Evolutionary conservation across 2,888 invertebrate genomes (phyloP).

Genomic region (Andrena fulva): DNA sequence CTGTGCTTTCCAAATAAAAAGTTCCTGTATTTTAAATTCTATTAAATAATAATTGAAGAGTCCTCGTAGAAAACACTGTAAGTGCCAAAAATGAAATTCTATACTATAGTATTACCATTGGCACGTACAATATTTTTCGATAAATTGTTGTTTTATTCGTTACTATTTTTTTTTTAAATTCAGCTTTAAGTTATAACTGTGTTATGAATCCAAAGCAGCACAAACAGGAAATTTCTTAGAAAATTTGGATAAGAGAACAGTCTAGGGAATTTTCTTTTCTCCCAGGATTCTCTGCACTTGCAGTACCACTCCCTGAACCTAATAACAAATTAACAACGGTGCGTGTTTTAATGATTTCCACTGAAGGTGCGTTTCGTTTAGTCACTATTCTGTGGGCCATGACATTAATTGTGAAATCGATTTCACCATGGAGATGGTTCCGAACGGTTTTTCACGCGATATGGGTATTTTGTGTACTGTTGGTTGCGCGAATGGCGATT

Average conservation of each 20-base stretch:
- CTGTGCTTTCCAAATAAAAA: too few species aligned
- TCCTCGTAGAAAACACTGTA: too few species aligned
- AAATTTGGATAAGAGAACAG: neutral
- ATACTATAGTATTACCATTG: too few species aligned
- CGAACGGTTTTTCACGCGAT: constrained; percentile 53
- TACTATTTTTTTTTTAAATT: neutral
- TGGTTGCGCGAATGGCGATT: constrained; percentile 18
- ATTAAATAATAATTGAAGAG: too few species aligned
- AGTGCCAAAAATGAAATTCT: too few species aligned
- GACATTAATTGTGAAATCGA: constrained; percentile 42
- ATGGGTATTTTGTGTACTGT: constrained; percentile 46
- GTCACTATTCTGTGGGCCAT: constrained; percentile 37
- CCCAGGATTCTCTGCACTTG: too few species aligned
- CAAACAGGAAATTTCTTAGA: neutral
- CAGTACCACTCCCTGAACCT: neutral
- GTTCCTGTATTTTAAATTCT: too few species aligned
- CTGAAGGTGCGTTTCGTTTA: constrained; percentile 10
- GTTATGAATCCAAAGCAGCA: neutral
- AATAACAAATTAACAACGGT: neutral
- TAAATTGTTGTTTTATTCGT: neutral
- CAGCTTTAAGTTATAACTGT: too few species aligned
- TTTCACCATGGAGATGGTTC: constrained; percentile 28
- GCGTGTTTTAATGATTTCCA: constrained; percentile 2
- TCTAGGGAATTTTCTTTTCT: neutral
- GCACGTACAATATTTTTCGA: too few species aligned